Conservation (phyloP, 2,797 vertebrate genomes). For the Oreonectes daqikongensis region DNA sequence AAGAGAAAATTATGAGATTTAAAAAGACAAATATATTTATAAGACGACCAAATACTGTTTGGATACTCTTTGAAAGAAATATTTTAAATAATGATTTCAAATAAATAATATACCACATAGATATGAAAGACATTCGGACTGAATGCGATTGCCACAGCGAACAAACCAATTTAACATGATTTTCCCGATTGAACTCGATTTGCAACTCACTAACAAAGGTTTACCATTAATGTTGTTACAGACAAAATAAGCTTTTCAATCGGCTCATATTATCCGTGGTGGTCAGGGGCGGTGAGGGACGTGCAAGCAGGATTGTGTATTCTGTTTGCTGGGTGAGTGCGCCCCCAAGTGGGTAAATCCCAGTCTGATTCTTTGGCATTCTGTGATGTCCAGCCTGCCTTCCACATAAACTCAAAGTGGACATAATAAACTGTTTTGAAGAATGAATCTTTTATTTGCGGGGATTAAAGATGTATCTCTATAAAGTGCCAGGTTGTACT, state of each 20-base stretch:
- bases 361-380: slow-evolving; percentile 90
- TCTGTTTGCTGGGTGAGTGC: slow-evolving; percentile 53
- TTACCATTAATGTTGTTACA: slow-evolving; percentile 39
- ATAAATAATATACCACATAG: slow-evolving; percentile 78
- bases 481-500: slow-evolving; percentile 87
- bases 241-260: slow-evolving; percentile 30
- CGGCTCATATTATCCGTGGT: slow-evolving; percentile 59
- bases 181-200: neutral
- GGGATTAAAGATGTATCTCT: slow-evolving; percentile 74
- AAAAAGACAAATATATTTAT: neutral
- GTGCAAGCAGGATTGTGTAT: slow-evolving; percentile 29
- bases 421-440: slow-evolving; percentile 21
- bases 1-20: neutral
- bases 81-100: slow-evolving; percentile 76
- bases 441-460: slow-evolving; percentile 46
- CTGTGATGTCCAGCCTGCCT: slow-evolving; percentile 65
- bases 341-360: slow-evolving; percentile 66
- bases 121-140: slow-evolving; percentile 76
- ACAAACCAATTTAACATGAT: slow-evolving; percentile 43
- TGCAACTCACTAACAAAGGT: slow-evolving; percentile 54
- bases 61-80: slow-evolving; percentile 63
- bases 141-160: slow-evolving; percentile 63
- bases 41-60: slow-evolving; percentile 31
- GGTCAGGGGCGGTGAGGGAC: neutral
- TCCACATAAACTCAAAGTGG: slow-evolving; percentile 76